These are phyloP conservation scores for Meandrina meandrites DNA, from an alignment of 92 coral and sea anemone species.

Conservation along the genomic window DNA sequence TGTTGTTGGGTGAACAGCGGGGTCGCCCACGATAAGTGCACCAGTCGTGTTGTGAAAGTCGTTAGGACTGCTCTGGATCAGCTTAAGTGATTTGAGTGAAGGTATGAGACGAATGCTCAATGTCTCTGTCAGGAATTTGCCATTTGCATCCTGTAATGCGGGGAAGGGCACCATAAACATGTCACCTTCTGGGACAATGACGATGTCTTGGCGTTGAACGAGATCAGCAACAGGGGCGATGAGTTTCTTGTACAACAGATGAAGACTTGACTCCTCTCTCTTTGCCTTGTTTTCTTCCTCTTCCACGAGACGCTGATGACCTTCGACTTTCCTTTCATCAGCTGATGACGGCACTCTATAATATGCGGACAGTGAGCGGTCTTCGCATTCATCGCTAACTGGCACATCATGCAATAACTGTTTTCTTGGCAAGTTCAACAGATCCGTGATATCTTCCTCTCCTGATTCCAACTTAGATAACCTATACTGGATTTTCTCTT, in stretches of 20 bases:
- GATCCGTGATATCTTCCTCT: not conserved
- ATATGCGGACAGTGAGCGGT: constrained; percentile 10
- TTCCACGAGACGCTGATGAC: not conserved
- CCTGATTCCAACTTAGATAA: not conserved
- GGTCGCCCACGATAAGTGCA: too few species aligned
- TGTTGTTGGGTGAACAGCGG: too few species aligned
- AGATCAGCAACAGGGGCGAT: constrained; percentile 13
- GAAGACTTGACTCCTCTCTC: not conserved
- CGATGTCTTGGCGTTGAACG: not conserved
- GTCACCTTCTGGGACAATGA: constrained; percentile 26
- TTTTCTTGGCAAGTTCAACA: not conserved
- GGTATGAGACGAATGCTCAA: constrained; percentile 20
- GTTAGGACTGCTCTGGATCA: too few species aligned
- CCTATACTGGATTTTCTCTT: not conserved
- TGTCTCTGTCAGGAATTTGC: constrained; percentile 14
- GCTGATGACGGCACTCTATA: not conserved
- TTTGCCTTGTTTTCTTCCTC: not conserved
- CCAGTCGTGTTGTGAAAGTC: too few species aligned
- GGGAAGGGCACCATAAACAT: constrained; percentile 26
- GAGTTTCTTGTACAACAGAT: not conserved
- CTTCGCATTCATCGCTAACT: not conserved
- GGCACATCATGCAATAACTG: not conserved
- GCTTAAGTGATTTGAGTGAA: not conserved
- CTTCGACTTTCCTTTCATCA: not conserved
- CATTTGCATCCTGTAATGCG: not conserved